Conservation (phyloP, 2,888 invertebrate genomes). For the Sthenelais limicola region DNA sequence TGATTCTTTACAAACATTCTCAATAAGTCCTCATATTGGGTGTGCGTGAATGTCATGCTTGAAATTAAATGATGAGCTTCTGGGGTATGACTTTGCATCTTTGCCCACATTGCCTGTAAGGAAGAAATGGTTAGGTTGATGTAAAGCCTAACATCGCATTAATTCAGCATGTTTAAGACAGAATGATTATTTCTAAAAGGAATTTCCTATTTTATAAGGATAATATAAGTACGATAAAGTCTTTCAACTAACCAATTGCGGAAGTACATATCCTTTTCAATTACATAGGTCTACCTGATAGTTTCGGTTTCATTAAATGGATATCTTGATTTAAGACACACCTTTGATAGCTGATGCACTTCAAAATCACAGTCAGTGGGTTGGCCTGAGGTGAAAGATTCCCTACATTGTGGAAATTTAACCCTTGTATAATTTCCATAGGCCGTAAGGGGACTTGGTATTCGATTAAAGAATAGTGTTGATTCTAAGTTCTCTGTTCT, state of each 20-base stretch:
- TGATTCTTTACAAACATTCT: too few relatives aligned
- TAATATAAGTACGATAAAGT: too few relatives aligned
- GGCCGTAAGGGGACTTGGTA: conserved; percentile 75
- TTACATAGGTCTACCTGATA: too few relatives aligned
- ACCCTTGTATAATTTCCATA: conserved; percentile 76
- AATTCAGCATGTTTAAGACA: too few relatives aligned
- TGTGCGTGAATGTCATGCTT: conserved; percentile 73
- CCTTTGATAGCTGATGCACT: conserved; percentile 79
- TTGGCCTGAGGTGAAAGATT: neutral
- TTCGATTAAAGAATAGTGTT: conserved; percentile 79
- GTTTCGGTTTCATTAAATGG: too few relatives aligned
- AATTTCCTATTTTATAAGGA: too few relatives aligned
- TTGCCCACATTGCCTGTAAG: conserved; percentile 53
- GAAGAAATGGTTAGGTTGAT: neutral
- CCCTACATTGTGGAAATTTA: conserved; percentile 47
- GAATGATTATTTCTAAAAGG: too few relatives aligned
- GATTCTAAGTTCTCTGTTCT: conserved; percentile 70
- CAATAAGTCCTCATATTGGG: conserved; percentile 76
- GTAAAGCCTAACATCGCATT: too few relatives aligned
- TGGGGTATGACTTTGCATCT: conserved; percentile 75
- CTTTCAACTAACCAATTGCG: too few relatives aligned
- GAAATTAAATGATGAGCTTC: conserved; percentile 69
- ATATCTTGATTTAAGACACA: too few relatives aligned
- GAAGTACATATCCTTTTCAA: too few relatives aligned
- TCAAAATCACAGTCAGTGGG: conserved; percentile 79